A percentile compares a stretch with the other conserved stretches of the same genome.
Evolutionary conservation across 1,140 invertebrate genomes (phyloP).

Genomic region (Geopemphigus sp.): DNA sequence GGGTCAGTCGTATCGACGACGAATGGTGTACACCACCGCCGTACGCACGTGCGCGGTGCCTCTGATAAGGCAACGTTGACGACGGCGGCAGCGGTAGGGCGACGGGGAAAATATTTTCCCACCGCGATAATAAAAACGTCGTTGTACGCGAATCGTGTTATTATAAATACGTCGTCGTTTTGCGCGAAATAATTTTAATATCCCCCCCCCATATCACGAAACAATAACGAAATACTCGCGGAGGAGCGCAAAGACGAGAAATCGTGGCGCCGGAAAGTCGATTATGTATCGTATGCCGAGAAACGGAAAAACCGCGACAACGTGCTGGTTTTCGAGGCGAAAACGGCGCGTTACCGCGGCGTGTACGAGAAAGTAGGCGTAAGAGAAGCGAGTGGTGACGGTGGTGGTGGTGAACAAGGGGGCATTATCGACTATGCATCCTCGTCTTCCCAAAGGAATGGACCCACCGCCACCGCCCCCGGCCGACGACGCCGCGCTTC

Average conservation of each 20-base stretch:
- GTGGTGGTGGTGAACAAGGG: neutral
- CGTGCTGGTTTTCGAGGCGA: neutral
- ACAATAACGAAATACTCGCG: neutral
- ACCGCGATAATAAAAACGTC: too few species aligned
- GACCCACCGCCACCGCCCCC: constrained; percentile 18
- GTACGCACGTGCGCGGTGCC: neutral
- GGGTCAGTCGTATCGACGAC: neutral
- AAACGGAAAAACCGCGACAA: neutral
- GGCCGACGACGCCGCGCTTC: neutral
- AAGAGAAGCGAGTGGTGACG: neutral
- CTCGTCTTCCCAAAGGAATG: constrained; percentile 42
- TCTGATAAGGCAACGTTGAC: neutral
- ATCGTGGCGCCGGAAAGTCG: too few species aligned
- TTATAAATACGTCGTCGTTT: too few species aligned
- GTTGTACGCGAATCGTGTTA: too few species aligned
- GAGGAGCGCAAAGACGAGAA: neutral
- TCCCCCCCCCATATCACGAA: neutral
- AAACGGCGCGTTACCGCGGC: neutral
- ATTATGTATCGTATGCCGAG: neutral
- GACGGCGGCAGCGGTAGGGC: too few species aligned
- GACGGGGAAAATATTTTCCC: neutral
- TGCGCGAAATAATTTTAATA: too few species aligned
- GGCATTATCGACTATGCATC: constrained; percentile 39
- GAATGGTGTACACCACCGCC: neutral
- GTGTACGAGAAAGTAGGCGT: neutral